These are phyloP conservation scores for Hippopotamyrus pictus DNA, from an alignment of 2,797 vertebrate species.

Conservation along the genomic window DNA sequence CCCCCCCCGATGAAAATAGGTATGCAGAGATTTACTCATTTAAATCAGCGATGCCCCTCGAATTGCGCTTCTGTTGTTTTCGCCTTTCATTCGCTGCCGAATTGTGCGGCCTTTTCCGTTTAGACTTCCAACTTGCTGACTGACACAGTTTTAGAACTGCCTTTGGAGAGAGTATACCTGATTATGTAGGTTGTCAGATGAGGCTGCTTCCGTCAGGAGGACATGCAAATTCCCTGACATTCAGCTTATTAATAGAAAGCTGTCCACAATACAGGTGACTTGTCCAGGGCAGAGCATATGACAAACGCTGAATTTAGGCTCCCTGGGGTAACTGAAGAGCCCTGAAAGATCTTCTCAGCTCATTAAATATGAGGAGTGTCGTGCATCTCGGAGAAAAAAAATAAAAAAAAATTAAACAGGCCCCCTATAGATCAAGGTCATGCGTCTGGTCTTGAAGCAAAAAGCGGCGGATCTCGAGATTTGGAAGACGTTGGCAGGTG, in stretches of 20 bases:
- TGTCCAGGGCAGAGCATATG: background rate
- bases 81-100: background rate
- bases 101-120: background rate
- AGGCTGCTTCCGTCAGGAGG: background rate
- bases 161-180: constrained; percentile 11
- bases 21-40: constrained; percentile 38
- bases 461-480: background rate
- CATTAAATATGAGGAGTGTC: constrained; percentile 1
- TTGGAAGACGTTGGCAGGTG: background rate
- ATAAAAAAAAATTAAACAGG: background rate
- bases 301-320: constrained; percentile 15
- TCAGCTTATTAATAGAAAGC: background rate
- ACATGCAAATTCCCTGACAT: background rate
- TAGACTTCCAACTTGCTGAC: constrained; percentile 16
- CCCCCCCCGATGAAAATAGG: constrained; percentile 48
- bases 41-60: constrained; percentile 40
- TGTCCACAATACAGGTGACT: constrained; percentile 6
- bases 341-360: background rate
- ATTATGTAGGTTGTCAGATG: constrained; percentile 10
- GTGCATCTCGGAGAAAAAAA: background rate
- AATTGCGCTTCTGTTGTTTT: constrained; percentile 12
- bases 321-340: background rate
- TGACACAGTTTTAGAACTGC: constrained; percentile 15
- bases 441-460: background rate
- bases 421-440: background rate